These are phyloP conservation scores for Apteryx owenii DNA, from an alignment of 2,113 vertebrate species.

Conservation along the genomic window DNA sequence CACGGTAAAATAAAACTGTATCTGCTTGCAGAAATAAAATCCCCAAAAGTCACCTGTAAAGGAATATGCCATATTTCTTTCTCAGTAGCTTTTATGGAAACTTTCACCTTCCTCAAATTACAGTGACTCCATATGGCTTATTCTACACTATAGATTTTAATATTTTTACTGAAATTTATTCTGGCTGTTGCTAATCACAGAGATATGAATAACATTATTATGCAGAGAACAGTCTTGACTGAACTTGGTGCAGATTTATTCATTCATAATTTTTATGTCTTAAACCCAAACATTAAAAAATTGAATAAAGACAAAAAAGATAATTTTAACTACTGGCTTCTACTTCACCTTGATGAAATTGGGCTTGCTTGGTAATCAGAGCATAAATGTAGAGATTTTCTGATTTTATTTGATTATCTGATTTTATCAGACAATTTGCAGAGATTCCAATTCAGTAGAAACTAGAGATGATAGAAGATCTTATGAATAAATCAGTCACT, in stretches of 20 bases:
- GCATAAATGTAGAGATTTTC: conserved; percentile 46
- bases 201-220: conserved; percentile 24
- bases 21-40: background rate
- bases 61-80: background rate
- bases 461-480: background rate
- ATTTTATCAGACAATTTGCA: conserved; percentile 40
- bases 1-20: background rate
- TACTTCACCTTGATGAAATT: conserved; percentile 5
- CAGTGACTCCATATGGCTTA: background rate
- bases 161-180: conserved; percentile 46
- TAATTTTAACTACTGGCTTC: conserved; percentile 10
- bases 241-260: conserved; percentile 32
- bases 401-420: conserved; percentile 36
- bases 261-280: conserved; percentile 42
- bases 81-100: conserved; percentile 7
- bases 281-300: conserved; percentile 41
- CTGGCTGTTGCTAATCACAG: conserved; percentile 41
- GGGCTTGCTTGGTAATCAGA: background rate
- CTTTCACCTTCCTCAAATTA: conserved; percentile 12
- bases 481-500: background rate
- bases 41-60: background rate
- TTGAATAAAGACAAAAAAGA: conserved; percentile 12
- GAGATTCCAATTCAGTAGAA: background rate
- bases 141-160: conserved; percentile 1
- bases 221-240: background rate